phyloP scores from a whole-genome alignment of 2,113 vertebrate species.

The Melanotaenia duboulayi region DNA sequence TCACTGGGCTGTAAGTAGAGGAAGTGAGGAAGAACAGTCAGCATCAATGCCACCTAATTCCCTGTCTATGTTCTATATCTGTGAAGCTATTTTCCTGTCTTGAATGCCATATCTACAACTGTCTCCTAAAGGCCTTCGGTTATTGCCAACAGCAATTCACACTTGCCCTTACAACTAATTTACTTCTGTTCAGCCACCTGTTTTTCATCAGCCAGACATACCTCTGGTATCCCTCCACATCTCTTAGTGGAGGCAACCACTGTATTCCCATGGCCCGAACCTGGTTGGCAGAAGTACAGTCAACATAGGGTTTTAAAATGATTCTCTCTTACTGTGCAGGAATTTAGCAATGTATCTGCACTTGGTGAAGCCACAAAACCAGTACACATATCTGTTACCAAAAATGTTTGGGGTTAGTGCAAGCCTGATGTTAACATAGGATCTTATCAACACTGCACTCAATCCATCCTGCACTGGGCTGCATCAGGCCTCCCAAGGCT shows the following conservation, averaged over 20 bases:
- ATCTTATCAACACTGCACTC: constrained; percentile 4
- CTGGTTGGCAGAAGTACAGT: constrained; percentile 41
- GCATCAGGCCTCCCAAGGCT: not conserved
- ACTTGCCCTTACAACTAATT: constrained; percentile 66
- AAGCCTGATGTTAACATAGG: constrained; percentile 1
- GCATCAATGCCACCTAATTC: constrained; percentile 5
- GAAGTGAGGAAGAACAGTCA: constrained; percentile 21
- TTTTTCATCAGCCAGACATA: constrained; percentile 63
- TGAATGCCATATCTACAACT: constrained; percentile 7
- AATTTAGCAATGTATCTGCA: constrained; percentile 22
- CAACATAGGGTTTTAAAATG: constrained; percentile 40
- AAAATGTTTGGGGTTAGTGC: not conserved
- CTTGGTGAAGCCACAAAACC: constrained; percentile 18
- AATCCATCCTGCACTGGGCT: not conserved
- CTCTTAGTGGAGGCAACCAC: constrained; percentile 38
- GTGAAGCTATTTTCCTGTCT: constrained; percentile 5
- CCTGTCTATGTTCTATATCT: not conserved
- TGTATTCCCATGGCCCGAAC: constrained; percentile 39
- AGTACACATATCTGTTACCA: not conserved
- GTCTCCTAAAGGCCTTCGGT: constrained; percentile 33
- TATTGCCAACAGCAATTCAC: constrained; percentile 55
- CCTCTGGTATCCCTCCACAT: constrained; percentile 63
- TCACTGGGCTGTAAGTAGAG: constrained; percentile 10
- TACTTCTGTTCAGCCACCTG: constrained; percentile 65
- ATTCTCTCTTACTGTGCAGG: constrained; percentile 30